These are phyloP conservation scores for Glossophaga mutica DNA, from an alignment of 2,797 vertebrate genomes.

Conservation along the genomic window DNA sequence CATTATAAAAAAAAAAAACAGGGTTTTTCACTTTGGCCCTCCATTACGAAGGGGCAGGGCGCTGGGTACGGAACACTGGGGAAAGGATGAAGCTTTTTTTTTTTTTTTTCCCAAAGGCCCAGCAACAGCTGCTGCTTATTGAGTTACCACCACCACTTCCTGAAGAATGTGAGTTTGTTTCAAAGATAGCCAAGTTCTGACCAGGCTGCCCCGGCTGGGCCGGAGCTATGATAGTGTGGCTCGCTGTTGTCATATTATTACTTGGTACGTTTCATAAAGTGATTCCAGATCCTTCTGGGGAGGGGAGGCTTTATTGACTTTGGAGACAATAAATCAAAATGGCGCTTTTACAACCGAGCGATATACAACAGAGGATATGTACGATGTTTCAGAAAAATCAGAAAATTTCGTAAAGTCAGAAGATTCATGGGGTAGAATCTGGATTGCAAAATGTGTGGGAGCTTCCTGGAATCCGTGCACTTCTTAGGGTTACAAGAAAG, in stretches of 20 bases:
- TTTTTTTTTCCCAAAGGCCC: constrained; percentile 1
- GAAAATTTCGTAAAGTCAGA: neutral
- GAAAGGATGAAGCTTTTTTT: constrained; percentile 21
- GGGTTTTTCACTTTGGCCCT: neutral
- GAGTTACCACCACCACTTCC: constrained; percentile 59
- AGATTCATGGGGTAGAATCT: constrained; percentile 29
- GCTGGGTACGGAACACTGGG: neutral
- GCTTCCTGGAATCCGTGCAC: constrained; percentile 71
- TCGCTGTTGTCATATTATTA: constrained; percentile 32
- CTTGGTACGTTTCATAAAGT: constrained; percentile 26
- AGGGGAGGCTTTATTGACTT: neutral
- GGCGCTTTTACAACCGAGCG: constrained; percentile 33
- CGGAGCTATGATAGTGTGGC: constrained; percentile 26
- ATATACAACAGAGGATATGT: neutral
- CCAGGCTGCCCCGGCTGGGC: neutral
- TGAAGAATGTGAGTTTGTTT: constrained; percentile 65
- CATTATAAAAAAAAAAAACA: neutral
- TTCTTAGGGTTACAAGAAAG: constrained; percentile 70
- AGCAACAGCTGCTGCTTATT: constrained; percentile 63
- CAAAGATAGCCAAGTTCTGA: constrained; percentile 45
- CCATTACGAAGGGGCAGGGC: neutral
- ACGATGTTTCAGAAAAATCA: constrained; percentile 30
- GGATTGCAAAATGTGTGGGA: constrained; percentile 62
- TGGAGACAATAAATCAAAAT: neutral
- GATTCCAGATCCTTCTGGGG: constrained; percentile 27